Evolutionary conservation across 2,888 invertebrate genomes (phyloP).

Genomic region (Ischnus inquisitorius): DNA sequence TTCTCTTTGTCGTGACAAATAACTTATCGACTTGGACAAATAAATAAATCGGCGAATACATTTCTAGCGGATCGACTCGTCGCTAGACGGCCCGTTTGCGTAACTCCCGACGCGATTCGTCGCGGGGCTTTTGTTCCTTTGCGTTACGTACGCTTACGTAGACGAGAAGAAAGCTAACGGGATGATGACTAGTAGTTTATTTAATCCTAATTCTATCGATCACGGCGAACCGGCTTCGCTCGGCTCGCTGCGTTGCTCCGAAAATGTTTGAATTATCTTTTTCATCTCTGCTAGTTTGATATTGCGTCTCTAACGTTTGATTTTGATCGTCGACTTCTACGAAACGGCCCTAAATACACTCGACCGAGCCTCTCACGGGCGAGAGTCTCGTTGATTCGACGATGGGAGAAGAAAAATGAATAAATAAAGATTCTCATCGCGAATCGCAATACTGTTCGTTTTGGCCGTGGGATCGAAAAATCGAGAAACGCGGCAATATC

Average conservation of each 20-base stretch:
- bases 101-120: background rate
- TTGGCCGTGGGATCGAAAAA: background rate
- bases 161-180: slow-evolving; percentile 33
- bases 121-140: background rate
- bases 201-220: slow-evolving; percentile 38
- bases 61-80: slow-evolving; percentile 3
- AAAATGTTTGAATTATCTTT: background rate
- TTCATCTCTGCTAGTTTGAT: background rate
- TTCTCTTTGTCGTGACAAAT: background rate
- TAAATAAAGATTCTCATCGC: background rate
- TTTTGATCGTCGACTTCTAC: background rate
- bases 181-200: slow-evolving; percentile 42
- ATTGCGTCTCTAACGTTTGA: background rate
- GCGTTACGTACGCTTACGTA: slow-evolving; percentile 31
- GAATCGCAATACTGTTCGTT: background rate
- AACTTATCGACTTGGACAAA: background rate
- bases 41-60: slow-evolving; percentile 9
- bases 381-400: background rate
- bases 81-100: slow-evolving; percentile 1
- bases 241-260: background rate
- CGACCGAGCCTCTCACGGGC: background rate
- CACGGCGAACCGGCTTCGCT: slow-evolving; percentile 22
- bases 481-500: background rate
- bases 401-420: background rate
- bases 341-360: background rate